These are phyloP conservation scores for Taurulus bubalis DNA, from an alignment of 2,113 vertebrate species.

Conservation along the genomic window DNA sequence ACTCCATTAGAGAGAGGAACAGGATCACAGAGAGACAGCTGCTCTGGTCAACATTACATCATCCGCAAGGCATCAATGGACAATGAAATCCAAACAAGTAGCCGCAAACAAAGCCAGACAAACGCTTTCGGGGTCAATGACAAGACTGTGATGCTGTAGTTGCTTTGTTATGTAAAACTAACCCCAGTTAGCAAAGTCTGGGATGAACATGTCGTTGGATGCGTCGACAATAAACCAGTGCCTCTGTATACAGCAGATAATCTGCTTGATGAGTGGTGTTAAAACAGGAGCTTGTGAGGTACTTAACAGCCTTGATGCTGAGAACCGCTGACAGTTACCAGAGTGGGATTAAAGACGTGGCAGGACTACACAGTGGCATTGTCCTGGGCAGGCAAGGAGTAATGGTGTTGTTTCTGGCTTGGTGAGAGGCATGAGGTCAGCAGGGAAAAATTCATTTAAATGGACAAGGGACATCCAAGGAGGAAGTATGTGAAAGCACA, in stretches of 20 bases:
- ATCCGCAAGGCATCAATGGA: conserved; percentile 42
- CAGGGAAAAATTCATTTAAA: conserved; percentile 79
- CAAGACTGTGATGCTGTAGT: conserved; percentile 23
- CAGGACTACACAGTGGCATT: conserved; percentile 71
- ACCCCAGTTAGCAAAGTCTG: conserved; percentile 2
- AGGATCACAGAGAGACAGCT: conserved; percentile 20
- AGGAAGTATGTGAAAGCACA: conserved; percentile 58
- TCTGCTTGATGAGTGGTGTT: conserved; percentile 9
- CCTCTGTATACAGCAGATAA: conserved; percentile 7
- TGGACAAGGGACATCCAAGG: conserved; percentile 66
- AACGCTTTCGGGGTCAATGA: conserved; percentile 20
- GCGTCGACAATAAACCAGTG: conserved; percentile 28
- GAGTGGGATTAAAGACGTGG: conserved; percentile 39
- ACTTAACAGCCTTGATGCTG: background rate
- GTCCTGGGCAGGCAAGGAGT: conserved; percentile 53
- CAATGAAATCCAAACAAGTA: conserved; percentile 32
- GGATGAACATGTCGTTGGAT: conserved; percentile 3
- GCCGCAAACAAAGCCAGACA: conserved; percentile 17
- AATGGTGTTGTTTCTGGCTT: conserved; percentile 77
- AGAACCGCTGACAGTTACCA: conserved; percentile 28
- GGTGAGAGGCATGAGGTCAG: conserved; percentile 81
- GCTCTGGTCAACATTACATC: conserved; percentile 38
- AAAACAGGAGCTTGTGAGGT: conserved; percentile 15
- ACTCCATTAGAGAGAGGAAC: conserved; percentile 8
- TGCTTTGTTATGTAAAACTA: conserved; percentile 27